Evolutionary conservation across 2,113 vertebrate genomes (phyloP), one percentile per base, ranked within the genome.

Genomic region (Pterocles orientalis): DNA sequence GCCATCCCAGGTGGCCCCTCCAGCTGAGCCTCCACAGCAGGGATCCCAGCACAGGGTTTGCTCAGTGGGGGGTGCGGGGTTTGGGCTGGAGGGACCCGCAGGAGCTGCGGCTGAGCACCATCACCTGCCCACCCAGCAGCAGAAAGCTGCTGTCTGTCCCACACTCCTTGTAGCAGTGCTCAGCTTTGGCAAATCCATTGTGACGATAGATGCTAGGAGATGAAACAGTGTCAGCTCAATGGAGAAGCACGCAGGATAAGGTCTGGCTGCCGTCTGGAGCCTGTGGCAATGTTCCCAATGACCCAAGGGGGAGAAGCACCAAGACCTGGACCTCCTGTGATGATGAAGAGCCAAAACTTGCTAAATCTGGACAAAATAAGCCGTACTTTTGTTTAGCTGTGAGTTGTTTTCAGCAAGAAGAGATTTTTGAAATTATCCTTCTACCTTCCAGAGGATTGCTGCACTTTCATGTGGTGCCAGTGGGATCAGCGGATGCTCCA

Each of bases 91-190:
- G 65, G n/a, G 75, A 36, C 75, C 28, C 12, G 1, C 33, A 13
- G 31, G 39, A 5, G 0, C 7, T 0, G 0, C 1, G 10, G 11
- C 29, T 4, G 28, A 79, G 53, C 5, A 0, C 51, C 16, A 1
- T 9, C 9, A 0, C 54, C 45, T 50, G 36, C 47, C 28, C 33
- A 43, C 9, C n/a, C 72, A 21, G 54, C 47, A 4, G 6, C 18
- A 1, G 75, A 20, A 53, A 62, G 26, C 66, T 73, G 43, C n/a
- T 39, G 17, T 10, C n/a, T 54, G 26, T 73, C 70, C 36, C 7
- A 12, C 65, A 53, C 61, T 36, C 3, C 53, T 8, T 33, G 12
- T 7, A 61, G 9, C 21, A 33, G 4, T 9, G 2, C 25, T 68
- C 77, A 31, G 65, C 34, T 50, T 50, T 45, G 61, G 57, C 16